Conservation (phyloP, 2,113 vertebrate species). For the Coregonus clupeaformis region DNA sequence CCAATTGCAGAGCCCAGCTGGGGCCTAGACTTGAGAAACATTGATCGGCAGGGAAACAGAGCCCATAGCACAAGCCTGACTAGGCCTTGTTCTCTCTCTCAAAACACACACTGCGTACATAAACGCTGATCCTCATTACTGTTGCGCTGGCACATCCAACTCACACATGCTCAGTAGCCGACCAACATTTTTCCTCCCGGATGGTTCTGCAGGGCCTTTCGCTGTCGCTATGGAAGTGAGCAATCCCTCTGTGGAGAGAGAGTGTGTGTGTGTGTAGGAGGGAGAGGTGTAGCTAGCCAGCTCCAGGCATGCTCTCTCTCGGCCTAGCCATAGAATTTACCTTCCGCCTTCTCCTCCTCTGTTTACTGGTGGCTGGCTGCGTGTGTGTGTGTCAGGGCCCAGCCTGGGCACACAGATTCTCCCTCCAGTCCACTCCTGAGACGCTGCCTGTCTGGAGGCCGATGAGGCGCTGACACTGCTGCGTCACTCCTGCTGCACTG, state of each 20-base stretch:
- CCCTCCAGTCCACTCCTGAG: slow-evolving; percentile 50
- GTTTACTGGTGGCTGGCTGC: slow-evolving; percentile 20
- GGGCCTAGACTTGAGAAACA: slow-evolving; percentile 47
- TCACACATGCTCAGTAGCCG: slow-evolving; percentile 50
- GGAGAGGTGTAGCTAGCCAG: slow-evolving; percentile 20
- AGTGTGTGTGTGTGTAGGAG: slow-evolving; percentile 27
- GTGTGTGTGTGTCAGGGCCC: slow-evolving; percentile 40
- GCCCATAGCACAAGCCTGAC: slow-evolving; percentile 43
- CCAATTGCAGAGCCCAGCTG: slow-evolving; percentile 41
- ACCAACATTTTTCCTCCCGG: slow-evolving; percentile 52
- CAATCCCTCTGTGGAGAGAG: slow-evolving; percentile 37
- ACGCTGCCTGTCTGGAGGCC: slow-evolving; percentile 54
- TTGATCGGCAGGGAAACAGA: slow-evolving; percentile 45
- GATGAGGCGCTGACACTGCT: slow-evolving; percentile 51
- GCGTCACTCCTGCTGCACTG: slow-evolving; percentile 68
- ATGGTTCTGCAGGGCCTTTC: slow-evolving; percentile 45
- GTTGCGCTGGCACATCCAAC: slow-evolving; percentile 34
- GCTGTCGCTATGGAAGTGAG: slow-evolving; percentile 30
- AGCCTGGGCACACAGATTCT: slow-evolving; percentile 27
- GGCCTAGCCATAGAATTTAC: slow-evolving; percentile 38
- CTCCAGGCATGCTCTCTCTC: slow-evolving; percentile 36
- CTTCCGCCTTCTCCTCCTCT: slow-evolving; percentile 40
- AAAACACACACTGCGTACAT: slow-evolving; percentile 44
- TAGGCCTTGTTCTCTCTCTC: slow-evolving; percentile 45
- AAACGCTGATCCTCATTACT: slow-evolving; percentile 31